Evolutionary conservation across 2,797 vertebrate species (phyloP).

Genomic region (Rhinatrema bivittatum): DNA sequence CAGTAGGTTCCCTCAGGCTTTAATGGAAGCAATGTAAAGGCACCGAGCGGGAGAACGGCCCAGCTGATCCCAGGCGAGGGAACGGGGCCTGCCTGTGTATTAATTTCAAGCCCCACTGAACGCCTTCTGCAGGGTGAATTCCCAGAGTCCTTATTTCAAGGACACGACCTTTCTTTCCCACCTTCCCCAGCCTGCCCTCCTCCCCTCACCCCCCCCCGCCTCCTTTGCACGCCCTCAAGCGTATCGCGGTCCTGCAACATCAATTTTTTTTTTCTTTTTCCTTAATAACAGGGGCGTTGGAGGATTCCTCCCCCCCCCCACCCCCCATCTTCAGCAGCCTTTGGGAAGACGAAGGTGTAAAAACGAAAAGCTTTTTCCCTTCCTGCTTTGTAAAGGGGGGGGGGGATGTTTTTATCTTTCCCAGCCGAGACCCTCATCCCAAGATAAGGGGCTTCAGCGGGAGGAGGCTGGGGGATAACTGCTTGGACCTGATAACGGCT

Average conservation of each 20-base stretch:
- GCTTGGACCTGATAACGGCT: slow-evolving; percentile 37
- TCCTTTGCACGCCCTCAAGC: not conserved
- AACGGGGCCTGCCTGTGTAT: not conserved
- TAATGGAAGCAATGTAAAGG: rapidly evolving
- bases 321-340: not conserved
- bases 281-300: not conserved
- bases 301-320: not conserved
- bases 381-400: not conserved
- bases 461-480: slow-evolving; percentile 31
- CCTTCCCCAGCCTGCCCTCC: not conserved
- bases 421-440: slow-evolving; percentile 35
- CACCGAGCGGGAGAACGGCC: not conserved
- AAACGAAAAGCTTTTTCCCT: not conserved
- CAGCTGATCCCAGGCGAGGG: rapidly evolving
- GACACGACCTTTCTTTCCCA: not conserved
- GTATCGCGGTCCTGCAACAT: not conserved
- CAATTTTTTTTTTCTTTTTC: too few relatives aligned
- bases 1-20: not conserved
- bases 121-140: not conserved
- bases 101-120: not conserved
- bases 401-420: slow-evolving; percentile 25
- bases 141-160: not conserved
- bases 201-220: not conserved
- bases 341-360: not conserved
- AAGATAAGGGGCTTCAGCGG: slow-evolving; percentile 34